These are phyloP conservation scores for Ammodytes dubius DNA, from an alignment of 2,113 vertebrate species.

Conservation along the genomic window DNA sequence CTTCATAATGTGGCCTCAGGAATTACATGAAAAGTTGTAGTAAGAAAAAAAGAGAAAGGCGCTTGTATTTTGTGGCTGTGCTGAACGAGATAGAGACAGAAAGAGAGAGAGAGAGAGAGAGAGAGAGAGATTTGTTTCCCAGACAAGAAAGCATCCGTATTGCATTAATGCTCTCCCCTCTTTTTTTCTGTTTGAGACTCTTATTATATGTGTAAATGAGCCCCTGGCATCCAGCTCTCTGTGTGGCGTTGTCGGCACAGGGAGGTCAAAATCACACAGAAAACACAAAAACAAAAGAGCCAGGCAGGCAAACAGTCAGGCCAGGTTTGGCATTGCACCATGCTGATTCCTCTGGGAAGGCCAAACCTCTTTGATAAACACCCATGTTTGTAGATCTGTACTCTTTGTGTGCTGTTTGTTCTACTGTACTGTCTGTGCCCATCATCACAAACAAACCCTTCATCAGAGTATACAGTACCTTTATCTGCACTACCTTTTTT, in stretches of 20 bases:
- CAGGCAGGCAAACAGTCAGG: constrained; percentile 20
- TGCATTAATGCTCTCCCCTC: constrained; percentile 3
- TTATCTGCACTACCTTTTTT: constrained; percentile 29
- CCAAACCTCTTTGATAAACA: constrained; percentile 57
- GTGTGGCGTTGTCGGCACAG: constrained; percentile 19
- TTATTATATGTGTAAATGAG: constrained; percentile 60
- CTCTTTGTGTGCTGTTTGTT: constrained; percentile 52
- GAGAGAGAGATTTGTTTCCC: constrained; percentile 38
- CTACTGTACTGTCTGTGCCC: constrained; percentile 20
- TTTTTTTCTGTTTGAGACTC: constrained; percentile 27
- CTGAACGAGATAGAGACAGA: constrained; percentile 30
- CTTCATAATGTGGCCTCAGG: constrained; percentile 51
- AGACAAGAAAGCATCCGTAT: constrained; percentile 19
- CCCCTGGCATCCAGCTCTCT: constrained; percentile 28
- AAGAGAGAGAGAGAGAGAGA: not conserved
- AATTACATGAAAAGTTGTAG: constrained; percentile 44
- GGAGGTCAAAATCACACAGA: constrained; percentile 30
- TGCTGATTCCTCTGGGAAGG: constrained; percentile 35
- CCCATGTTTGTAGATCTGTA: constrained; percentile 54
- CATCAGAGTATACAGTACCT: constrained; percentile 26
- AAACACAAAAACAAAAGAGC: constrained; percentile 6
- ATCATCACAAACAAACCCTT: constrained; percentile 12
- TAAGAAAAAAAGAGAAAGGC: not conserved
- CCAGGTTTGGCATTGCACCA: constrained; percentile 30
- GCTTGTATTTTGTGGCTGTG: constrained; percentile 11